Evolutionary conservation across 2,797 vertebrate species (phyloP).

Genomic region (Pseudochromis fuscus): DNA sequence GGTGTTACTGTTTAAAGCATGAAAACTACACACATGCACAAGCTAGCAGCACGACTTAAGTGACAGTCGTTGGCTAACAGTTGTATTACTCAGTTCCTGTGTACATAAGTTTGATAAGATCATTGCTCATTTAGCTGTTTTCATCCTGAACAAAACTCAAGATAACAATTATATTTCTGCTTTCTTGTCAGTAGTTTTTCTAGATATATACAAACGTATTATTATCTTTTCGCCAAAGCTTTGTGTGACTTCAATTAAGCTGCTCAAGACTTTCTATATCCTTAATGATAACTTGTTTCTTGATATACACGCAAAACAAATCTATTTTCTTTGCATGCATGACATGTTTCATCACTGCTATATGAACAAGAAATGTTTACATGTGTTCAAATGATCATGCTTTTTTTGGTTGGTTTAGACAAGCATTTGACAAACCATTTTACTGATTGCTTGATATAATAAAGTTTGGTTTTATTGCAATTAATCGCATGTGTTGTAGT

Average conservation of each 20-base stretch:
- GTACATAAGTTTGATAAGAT: background rate
- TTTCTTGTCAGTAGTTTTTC: background rate
- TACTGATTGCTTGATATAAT: background rate
- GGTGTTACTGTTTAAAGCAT: background rate
- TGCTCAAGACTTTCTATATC: background rate
- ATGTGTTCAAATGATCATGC: background rate
- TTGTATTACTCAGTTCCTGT: too few relatives aligned
- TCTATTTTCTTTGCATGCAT: background rate
- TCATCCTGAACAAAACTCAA: background rate
- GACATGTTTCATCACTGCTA: background rate
- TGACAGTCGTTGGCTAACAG: too few relatives aligned
- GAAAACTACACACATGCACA: background rate
- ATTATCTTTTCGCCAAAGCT: background rate
- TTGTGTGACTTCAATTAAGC: background rate
- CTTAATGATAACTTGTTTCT: background rate
- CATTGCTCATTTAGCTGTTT: background rate
- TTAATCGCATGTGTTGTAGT: background rate
- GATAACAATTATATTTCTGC: background rate
- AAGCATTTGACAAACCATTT: background rate
- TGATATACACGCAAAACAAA: too few relatives aligned
- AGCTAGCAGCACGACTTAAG: background rate
- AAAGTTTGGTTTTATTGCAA: slow-evolving; percentile 1
- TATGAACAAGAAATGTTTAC: background rate
- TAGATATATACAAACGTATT: background rate
- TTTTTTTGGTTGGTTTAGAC: background rate